Percentiles rank a stretch among this genome's conserved stretches.
These are phyloP conservation scores for Microctenopoma stevenorrisi DNA, from an alignment of 2,797 vertebrate species.

Conservation along the genomic window DNA sequence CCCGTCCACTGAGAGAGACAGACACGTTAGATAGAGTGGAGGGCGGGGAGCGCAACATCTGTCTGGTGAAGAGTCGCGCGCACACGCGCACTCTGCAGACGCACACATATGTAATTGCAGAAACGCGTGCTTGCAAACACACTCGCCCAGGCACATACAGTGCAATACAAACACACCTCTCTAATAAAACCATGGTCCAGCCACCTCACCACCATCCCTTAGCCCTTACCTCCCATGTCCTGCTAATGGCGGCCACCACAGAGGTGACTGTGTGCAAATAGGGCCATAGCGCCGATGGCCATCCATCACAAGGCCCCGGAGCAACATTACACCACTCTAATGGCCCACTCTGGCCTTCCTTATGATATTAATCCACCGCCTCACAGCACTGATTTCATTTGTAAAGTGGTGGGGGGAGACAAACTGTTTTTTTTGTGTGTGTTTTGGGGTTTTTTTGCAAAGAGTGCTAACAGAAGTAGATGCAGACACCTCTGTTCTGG, in stretches of 20 bases:
- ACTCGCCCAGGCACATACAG: constrained; percentile 20
- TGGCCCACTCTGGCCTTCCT: constrained; percentile 87
- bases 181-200: constrained; percentile 87
- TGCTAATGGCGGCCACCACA: constrained; percentile 94
- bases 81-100: constrained; percentile 18
- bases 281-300: constrained; percentile 89
- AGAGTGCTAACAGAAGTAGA: constrained; percentile 44
- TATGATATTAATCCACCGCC: constrained; percentile 96
- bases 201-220: constrained; percentile 80
- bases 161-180: constrained; percentile 74
- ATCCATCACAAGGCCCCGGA: constrained; percentile 95
- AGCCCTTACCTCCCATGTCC: constrained; percentile 88
- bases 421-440: constrained; percentile 27
- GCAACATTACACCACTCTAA: constrained; percentile 96
- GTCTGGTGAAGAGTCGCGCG: constrained; percentile 60
- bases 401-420: constrained; percentile 91
- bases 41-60: constrained; percentile 78
- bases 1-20: constrained; percentile 73
- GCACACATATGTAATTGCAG: constrained; percentile 47
- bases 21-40: constrained; percentile 77
- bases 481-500: constrained; percentile 29
- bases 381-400: constrained; percentile 94
- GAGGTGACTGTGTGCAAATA: constrained; percentile 97
- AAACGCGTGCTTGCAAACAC: constrained; percentile 33
- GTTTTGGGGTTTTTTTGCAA: neutral